Conservation (phyloP, 2,888 invertebrate genomes). For the Parelbella ahira region DNA sequence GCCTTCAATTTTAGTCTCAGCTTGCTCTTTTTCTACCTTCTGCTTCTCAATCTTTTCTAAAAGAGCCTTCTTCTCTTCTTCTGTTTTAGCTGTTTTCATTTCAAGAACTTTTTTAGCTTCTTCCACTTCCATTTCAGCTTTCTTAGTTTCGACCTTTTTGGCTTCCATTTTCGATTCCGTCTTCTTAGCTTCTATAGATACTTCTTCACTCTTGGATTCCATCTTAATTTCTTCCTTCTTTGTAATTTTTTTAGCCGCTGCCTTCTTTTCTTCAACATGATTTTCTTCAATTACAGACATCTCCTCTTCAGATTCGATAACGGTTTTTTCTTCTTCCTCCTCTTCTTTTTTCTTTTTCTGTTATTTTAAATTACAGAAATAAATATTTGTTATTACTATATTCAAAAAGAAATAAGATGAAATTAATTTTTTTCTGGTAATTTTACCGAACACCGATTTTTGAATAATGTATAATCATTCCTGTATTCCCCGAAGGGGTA, state of each 20-base stretch:
- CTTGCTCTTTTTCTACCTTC: slow-evolving; percentile 70
- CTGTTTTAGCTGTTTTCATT: slow-evolving; percentile 72
- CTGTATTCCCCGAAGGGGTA: too few species aligned
- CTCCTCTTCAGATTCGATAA: slow-evolving; percentile 74
- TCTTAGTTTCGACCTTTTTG: slow-evolving; percentile 51
- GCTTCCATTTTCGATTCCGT: slow-evolving; percentile 45
- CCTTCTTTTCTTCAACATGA: slow-evolving; percentile 59
- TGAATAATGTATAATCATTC: too few species aligned
- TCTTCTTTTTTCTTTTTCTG: slow-evolving; percentile 79
- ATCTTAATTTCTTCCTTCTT: slow-evolving; percentile 61
- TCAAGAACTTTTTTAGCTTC: slow-evolving; percentile 71
- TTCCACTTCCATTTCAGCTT: slow-evolving; percentile 64
- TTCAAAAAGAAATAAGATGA: too few species aligned
- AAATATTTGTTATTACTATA: too few species aligned
- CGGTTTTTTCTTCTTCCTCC: slow-evolving; percentile 62
- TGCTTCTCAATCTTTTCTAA: slow-evolving; percentile 75
- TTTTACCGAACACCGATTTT: too few species aligned
- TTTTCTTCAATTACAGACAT: slow-evolving; percentile 76
- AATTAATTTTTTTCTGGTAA: too few species aligned
- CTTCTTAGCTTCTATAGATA: slow-evolving; percentile 46
- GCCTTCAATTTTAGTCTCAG: slow-evolving; percentile 80
- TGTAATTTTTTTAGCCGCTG: slow-evolving; percentile 50
- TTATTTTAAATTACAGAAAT: too few species aligned
- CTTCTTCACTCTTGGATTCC: slow-evolving; percentile 48
- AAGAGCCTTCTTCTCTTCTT: slow-evolving; percentile 72